These are phyloP conservation scores for Petrocephalus zakoni DNA, from an alignment of 2,113 vertebrate species.

Conservation along the genomic window DNA sequence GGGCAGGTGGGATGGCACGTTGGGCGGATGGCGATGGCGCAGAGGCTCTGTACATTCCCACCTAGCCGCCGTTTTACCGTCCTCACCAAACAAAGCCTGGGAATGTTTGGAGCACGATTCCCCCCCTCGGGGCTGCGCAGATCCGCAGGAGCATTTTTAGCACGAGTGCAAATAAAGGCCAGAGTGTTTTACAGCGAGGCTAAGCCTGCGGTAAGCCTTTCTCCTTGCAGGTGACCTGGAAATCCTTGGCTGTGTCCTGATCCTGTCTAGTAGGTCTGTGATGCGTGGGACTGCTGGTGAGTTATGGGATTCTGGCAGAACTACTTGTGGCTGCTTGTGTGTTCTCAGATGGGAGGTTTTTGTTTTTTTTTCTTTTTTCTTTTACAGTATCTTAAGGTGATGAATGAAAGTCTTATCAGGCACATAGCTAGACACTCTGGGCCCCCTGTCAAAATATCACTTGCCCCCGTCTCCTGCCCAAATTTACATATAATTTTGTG, in stretches of 20 bases:
- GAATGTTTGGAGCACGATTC: neutral
- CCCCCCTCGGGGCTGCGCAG: neutral
- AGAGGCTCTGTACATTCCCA: neutral
- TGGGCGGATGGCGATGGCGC: too few relatives aligned
- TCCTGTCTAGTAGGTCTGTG: neutral
- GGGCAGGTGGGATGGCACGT: neutral
- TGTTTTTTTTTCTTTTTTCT: neutral
- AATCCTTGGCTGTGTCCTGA: neutral
- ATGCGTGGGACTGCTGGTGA: neutral
- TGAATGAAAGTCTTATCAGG: neutral
- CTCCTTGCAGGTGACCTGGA: neutral
- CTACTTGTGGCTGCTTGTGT: neutral
- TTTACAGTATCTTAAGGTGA: neutral
- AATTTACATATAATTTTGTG: neutral
- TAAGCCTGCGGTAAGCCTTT: neutral
- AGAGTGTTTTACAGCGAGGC: neutral
- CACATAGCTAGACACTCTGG: neutral
- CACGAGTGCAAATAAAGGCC: neutral
- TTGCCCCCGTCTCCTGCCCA: neutral
- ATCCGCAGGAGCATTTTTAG: neutral
- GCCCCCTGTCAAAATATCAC: neutral
- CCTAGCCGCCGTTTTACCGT: neutral
- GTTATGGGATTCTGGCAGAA: neutral
- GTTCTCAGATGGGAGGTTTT: neutral
- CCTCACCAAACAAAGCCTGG: neutral